Conservation (phyloP, 1,140 invertebrate genomes). For the Aricia agestis region DNA sequence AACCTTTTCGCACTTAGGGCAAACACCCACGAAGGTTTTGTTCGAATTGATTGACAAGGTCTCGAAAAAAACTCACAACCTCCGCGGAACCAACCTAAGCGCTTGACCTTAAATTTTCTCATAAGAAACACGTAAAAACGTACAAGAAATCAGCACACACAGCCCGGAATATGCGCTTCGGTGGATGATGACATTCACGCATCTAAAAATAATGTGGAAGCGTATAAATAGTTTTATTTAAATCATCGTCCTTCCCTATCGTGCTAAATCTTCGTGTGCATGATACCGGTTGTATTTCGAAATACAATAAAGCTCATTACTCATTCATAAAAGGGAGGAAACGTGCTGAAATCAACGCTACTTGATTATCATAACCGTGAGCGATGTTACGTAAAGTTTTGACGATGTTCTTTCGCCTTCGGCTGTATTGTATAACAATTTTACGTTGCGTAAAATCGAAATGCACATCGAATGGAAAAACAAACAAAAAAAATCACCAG, state of each 20-base stretch:
- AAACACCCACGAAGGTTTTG: background rate
- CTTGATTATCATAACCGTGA: background rate
- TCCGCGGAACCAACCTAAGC: background rate
- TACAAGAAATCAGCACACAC: background rate
- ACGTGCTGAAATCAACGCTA: background rate
- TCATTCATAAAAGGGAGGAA: conserved; percentile 8
- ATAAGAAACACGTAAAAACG: background rate
- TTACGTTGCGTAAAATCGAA: background rate
- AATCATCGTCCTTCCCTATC: background rate
- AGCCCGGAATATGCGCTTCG: background rate
- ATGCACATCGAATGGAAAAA: background rate
- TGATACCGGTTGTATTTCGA: background rate
- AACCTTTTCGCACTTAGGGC: background rate
- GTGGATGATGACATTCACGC: background rate
- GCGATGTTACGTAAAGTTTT: conserved; percentile 7
- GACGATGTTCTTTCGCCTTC: background rate
- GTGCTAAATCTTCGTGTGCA: background rate
- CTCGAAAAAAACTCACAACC: background rate
- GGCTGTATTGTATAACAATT: conserved; percentile 1
- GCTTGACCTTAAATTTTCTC: background rate
- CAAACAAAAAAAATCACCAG: background rate
- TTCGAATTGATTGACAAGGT: background rate
- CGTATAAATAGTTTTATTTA: conserved; percentile 1
- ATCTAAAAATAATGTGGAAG: background rate
- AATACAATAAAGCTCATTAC: conserved; percentile 4